phyloP scores from a whole-genome alignment of 1,140 invertebrate genomes.

The Pseudomyrmex dendroicus region DNA sequence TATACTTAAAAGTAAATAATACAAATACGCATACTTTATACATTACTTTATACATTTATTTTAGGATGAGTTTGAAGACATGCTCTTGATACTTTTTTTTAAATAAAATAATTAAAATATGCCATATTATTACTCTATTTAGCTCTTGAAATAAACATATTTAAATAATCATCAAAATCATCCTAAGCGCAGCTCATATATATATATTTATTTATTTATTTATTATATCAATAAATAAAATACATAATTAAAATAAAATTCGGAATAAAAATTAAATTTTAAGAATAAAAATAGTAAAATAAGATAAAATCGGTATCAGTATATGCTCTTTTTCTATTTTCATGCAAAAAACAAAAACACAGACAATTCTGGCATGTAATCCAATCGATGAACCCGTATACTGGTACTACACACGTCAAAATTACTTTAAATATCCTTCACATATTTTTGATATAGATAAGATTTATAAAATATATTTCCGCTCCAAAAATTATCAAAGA shows the following conservation, averaged over 20 bases:
- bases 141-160: not conserved
- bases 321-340: slow-evolving; percentile 9
- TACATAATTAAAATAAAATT: slow-evolving; percentile 28
- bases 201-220: not conserved
- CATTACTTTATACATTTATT: not conserved
- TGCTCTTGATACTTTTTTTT: not conserved
- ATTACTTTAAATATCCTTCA: slow-evolving; percentile 34
- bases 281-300: not conserved
- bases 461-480: slow-evolving; percentile 12
- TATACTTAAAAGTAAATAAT: no score
- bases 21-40: slow-evolving; percentile 17
- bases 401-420: slow-evolving; percentile 1
- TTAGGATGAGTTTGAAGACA: slow-evolving; percentile 26
- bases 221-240: not conserved
- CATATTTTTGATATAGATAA: slow-evolving; percentile 22
- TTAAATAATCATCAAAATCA: slow-evolving; percentile 49
- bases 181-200: slow-evolving; percentile 38
- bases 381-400: slow-evolving; percentile 18
- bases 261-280: slow-evolving; percentile 9
- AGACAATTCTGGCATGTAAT: slow-evolving; percentile 18
- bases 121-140: not conserved
- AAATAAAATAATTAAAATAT: not conserved
- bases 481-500: slow-evolving; percentile 11
- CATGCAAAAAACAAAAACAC: slow-evolving; percentile 2
- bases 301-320: not conserved